Evolutionary conservation across 2,888 invertebrate species (phyloP), one percentile per base, ranked within the genome.

Genomic region (Spilosoma lubricipeda): DNA sequence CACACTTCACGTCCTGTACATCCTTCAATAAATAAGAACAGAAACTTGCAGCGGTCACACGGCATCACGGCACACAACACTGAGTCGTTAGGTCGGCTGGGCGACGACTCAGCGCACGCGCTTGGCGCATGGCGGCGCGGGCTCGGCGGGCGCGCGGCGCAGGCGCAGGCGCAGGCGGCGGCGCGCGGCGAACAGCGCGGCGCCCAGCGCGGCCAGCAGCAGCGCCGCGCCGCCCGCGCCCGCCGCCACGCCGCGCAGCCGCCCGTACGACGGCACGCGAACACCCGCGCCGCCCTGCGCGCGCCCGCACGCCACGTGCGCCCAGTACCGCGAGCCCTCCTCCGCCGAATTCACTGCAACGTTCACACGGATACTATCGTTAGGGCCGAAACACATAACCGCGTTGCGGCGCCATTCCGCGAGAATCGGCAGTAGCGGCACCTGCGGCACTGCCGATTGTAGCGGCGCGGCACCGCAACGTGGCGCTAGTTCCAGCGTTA

Each of bases 261-360:
- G 23, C 96, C 97, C 77, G 97, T 45, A 45, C 15, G 1, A 11
- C 3, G 45, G 45, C 45, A 45, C 96, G 71, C 97, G 98, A 87
- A 97, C 97, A 56, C 98, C 97, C 80, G 97, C 96, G 48, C 97
- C 97, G 74, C 76, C 97, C 97, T n/a, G 97, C 96, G 82, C 97
- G 11, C 39, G 39, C 39, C 39, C 97, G 86, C 98, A 97, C 78
- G 96, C 91, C 76, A 98, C 98, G 92, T 97, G 97, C 87, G 98
- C 97, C 86, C 96, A 96, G 90, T 98, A 98, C 71, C 95, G 96
- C 84, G 96, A 96, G 81, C 98, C 98, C 87, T 98, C 98, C 83
- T 97, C 96, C 81, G 98, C 94, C 80, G 96, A 96, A 84, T 96
- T 96, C 82, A 98, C 97, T 97, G 96, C 70, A 71, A 52, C 42